phyloP scores from a whole-genome alignment of 2,888 invertebrate species.

The Nomada ruficornis region DNA sequence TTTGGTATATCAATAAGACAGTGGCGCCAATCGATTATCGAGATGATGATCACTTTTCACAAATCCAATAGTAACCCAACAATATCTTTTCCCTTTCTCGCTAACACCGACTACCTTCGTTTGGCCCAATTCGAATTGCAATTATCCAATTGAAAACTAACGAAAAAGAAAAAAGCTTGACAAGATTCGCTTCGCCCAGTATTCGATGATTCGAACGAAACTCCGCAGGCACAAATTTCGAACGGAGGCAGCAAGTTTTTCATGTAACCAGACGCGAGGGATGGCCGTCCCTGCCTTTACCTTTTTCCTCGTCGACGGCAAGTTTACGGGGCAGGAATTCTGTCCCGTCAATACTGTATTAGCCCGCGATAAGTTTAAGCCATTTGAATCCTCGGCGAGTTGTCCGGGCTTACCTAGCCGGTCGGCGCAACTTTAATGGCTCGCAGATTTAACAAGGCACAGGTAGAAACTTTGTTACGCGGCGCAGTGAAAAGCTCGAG shows the following conservation, averaged over 20 bases:
- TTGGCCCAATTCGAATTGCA: not conserved
- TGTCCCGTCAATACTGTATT: slow-evolving; percentile 65
- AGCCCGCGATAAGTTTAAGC: slow-evolving; percentile 64
- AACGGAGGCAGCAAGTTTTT: slow-evolving; percentile 39
- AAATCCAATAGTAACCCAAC: too few species aligned
- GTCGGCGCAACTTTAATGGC: slow-evolving; percentile 67
- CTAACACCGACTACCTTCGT: not conserved
- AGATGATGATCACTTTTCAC: too few species aligned
- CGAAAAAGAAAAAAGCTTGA: not conserved
- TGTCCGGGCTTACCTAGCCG: slow-evolving; percentile 49
- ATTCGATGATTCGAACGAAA: not conserved
- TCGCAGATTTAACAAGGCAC: slow-evolving; percentile 65
- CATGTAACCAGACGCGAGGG: not conserved
- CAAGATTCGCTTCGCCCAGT: slow-evolving; percentile 7
- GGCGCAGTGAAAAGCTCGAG: slow-evolving; percentile 55
- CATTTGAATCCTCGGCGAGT: slow-evolving; percentile 64
- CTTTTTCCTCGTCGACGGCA: not conserved
- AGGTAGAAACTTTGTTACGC: slow-evolving; percentile 57
- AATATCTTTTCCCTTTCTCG: not conserved
- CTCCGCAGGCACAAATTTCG: slow-evolving; percentile 29
- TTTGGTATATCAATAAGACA: too few species aligned
- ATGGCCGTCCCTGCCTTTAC: not conserved
- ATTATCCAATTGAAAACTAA: not conserved
- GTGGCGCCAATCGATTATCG: too few species aligned
- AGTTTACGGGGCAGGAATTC: slow-evolving; percentile 50